Percentiles rank a stretch among this genome's conserved stretches.
Conservation (phyloP, 2,797 vertebrate genomes). For the Sternotherus odoratus region DNA sequence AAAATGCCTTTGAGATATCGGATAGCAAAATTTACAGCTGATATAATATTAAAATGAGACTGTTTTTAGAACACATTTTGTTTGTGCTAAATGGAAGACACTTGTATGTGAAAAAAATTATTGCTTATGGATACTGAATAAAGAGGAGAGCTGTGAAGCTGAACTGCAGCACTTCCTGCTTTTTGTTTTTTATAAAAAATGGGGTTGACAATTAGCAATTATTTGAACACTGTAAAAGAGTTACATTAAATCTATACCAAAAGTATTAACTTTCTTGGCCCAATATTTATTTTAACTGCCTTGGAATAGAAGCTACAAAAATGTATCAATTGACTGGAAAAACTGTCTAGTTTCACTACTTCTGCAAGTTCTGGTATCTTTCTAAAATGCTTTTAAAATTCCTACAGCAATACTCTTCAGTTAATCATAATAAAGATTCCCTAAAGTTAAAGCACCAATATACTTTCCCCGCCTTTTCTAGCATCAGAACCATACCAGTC, state of each 20-base stretch:
- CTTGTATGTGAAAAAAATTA: background rate
- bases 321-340: background rate
- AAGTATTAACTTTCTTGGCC: background rate
- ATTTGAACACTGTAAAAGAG: background rate
- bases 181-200: constrained; percentile 44
- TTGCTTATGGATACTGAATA: background rate
- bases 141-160: background rate
- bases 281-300: constrained; percentile 21
- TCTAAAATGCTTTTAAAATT: background rate
- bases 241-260: background rate
- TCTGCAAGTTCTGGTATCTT: background rate
- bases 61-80: background rate
- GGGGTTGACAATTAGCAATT: constrained; percentile 26
- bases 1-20: background rate
- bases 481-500: background rate
- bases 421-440: background rate
- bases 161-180: constrained; percentile 42
- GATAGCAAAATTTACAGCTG: background rate
- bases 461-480: background rate
- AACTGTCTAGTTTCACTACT: background rate
- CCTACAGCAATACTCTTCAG: constrained; percentile 9
- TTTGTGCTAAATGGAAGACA: background rate
- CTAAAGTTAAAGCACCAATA: background rate
- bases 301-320: constrained; percentile 19
- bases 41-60: background rate